Base-by-base conservation (phyloP, 2,113 vertebrate species). In the Nettapus auritus region DNA sequence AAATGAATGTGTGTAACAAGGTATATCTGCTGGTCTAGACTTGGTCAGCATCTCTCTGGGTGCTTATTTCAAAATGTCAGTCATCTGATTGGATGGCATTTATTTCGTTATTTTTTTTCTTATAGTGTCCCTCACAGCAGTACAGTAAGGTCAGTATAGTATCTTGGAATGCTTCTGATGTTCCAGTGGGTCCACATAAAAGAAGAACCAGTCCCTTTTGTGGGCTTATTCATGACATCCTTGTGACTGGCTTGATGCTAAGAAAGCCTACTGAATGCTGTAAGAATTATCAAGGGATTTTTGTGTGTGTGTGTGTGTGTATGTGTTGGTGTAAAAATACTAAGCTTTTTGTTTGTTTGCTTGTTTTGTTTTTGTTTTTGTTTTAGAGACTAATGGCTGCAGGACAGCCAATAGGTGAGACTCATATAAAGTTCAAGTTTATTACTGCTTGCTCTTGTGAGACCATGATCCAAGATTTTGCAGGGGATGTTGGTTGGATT, bases 181-280 rank as follows among this genome's bases (percentile, higher is more conserved):
- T 23, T 67, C 36, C 23, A 6, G 33, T 17, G 18, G 56, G 18
- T 56, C 62, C 50, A 8, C 18, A n/a, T 0, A 0, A 33, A 52
- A 59, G 62, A 52, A 21, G 42, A 44, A 5, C 48, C 31, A 8
- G 9, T 42, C 26, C n/a, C 9, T 52, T 86, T 71, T 23, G 4
- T 79, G 68, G 48, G 9, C 34, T 80, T 77, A 13, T 50, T 86
- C 23, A 6, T 7, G 10, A 22, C 23, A 6, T 63, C 33, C 40
- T 59, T 48, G 9, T 79, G 52, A 26, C 0, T 3, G 42, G 7
- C n/a, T 53, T 67, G 31, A 28, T 31, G 20, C 76, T 86, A 17
- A 36, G 59, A 25, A 70, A 70, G 11, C 40, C 8, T 52, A 20
- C 40, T 17, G 25, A 60, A 46, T 70, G 19, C 11, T 67, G 13